Conservation (phyloP, 1,140 invertebrate genomes). For the Lepidostoma basale region DNA sequence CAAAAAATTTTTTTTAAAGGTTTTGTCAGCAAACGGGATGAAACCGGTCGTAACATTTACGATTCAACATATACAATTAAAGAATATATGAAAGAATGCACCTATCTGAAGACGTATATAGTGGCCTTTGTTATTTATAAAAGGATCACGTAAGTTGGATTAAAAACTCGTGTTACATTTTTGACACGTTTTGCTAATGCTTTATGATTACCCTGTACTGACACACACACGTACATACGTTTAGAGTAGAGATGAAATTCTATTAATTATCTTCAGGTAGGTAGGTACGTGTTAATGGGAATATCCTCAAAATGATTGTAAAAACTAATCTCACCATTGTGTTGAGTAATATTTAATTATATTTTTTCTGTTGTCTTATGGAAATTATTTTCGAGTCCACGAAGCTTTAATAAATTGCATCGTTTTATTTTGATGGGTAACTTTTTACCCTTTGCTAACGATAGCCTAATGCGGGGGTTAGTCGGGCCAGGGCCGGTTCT, state of each 20-base stretch:
- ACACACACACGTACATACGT: too few species aligned
- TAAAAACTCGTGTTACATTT: too few species aligned
- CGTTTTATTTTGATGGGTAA: constrained; percentile 10
- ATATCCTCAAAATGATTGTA: constrained; percentile 41
- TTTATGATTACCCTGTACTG: constrained; percentile 22
- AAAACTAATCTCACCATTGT: constrained; percentile 19
- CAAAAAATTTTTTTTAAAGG: too few species aligned
- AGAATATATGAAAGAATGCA: too few species aligned
- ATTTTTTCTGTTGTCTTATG: constrained; percentile 23
- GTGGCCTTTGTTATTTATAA: too few species aligned
- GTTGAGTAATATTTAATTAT: constrained; percentile 27
- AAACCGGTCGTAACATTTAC: too few species aligned
- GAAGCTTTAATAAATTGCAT: constrained; percentile 8
- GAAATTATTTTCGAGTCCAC: constrained; percentile 6
- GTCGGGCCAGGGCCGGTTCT: too few species aligned
- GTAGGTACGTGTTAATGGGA: constrained; percentile 41
- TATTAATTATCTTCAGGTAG: constrained; percentile 26
- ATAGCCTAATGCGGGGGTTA: background rate
- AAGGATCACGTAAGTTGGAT: too few species aligned
- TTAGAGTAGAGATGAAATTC: constrained; percentile 31
- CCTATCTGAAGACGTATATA: too few species aligned
- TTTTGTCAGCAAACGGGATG: too few species aligned
- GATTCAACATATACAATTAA: too few species aligned
- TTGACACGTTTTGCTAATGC: too few species aligned
- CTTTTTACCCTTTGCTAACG: background rate